Percentiles rank a stretch among this genome's conserved stretches.
phyloP scores from a whole-genome alignment of 2,797 vertebrate species.

The Aphelocoma californica region DNA sequence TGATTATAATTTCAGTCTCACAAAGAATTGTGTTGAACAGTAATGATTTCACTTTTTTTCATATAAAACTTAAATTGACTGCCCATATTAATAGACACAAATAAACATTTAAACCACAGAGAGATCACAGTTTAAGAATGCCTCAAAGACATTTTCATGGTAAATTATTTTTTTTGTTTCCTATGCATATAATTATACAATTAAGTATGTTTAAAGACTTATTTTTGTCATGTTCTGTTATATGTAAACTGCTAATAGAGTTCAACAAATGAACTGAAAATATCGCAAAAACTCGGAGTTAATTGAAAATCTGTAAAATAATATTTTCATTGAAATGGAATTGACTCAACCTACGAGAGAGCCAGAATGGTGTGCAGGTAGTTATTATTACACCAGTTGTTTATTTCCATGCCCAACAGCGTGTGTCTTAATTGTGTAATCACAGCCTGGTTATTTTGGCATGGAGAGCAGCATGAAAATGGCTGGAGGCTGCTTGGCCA shows the following conservation, averaged over 20 bases:
- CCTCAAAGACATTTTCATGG: not conserved
- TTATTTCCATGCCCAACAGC: not conserved
- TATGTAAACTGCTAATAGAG: not conserved
- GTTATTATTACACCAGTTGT: not conserved
- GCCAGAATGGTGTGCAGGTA: not conserved
- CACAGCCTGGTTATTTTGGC: not conserved
- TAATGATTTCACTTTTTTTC: not conserved
- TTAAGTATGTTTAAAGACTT: not conserved
- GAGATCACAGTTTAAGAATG: not conserved
- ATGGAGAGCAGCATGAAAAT: not conserved
- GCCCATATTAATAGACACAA: not conserved
- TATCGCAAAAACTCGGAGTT: not conserved
- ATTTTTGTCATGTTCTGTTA: not conserved
- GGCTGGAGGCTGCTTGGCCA: not conserved
- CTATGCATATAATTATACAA: not conserved
- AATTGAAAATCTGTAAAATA: not conserved
- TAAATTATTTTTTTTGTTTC: not conserved
- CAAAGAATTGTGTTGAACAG: not conserved
- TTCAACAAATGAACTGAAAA: not conserved
- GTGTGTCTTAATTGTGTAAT: not conserved
- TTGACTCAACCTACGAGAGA: not conserved
- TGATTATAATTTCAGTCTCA: not conserved
- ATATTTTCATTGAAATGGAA: not conserved
- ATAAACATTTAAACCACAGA: not conserved
- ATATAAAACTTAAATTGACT: not conserved